Evolutionary conservation across 2,113 vertebrate species (phyloP).

Genomic region (Crotalus tigris): DNA sequence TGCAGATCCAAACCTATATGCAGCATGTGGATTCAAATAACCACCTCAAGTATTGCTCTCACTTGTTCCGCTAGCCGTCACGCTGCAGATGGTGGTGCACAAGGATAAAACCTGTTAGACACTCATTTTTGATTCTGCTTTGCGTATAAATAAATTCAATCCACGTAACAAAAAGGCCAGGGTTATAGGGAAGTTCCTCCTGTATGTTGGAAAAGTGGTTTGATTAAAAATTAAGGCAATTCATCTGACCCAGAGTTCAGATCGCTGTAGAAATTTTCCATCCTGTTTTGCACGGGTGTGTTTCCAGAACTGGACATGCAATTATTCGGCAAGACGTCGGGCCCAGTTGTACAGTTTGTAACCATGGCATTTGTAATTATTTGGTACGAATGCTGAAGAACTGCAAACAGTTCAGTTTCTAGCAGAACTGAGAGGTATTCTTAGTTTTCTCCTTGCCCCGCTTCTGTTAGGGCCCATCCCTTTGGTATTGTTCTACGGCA

Average conservation of each 20-base stretch:
- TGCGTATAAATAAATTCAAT: not conserved
- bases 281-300: not conserved
- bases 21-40: constrained; percentile 51
- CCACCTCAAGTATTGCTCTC: constrained; percentile 39
- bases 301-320: not conserved
- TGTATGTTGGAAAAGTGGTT: not conserved
- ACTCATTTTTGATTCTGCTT: constrained; percentile 26
- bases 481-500: not conserved
- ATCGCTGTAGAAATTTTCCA: not conserved
- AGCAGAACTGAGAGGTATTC: too few relatives aligned
- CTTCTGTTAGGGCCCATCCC: not conserved
- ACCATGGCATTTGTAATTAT: too few relatives aligned
- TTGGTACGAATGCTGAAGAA: too few relatives aligned
- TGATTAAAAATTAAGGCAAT: not conserved
- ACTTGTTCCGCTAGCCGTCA: constrained; percentile 33
- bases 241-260: not conserved
- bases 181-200: not conserved
- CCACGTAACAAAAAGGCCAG: not conserved
- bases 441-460: not conserved
- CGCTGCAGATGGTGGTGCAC: constrained; percentile 43
- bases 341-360: too few relatives aligned
- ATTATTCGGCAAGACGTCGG: not conserved
- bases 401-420: too few relatives aligned
- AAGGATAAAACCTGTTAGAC: constrained; percentile 54
- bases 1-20: constrained; percentile 53